Conservation (phyloP, 92 coral and sea anemone species). For the Blastomussa wellsi region DNA sequence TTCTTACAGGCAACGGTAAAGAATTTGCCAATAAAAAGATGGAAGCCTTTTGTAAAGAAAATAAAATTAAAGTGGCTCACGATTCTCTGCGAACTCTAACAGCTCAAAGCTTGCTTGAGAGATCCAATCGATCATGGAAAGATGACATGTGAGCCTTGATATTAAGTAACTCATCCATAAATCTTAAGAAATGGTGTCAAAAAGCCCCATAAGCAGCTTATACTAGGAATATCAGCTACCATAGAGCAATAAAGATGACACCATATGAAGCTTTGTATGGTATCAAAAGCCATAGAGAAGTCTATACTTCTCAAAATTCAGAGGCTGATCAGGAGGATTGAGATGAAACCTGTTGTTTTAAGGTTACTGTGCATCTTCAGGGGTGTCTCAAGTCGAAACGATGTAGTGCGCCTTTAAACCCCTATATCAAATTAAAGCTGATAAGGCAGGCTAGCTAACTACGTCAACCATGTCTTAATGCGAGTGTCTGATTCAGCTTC, state of each 20-base stretch:
- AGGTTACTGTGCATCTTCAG: no score
- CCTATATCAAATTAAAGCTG: no score
- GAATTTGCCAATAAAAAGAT: constrained; percentile 51
- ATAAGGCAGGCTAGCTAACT: no score
- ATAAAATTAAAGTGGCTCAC: constrained; percentile 44
- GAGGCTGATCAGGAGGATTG: background rate
- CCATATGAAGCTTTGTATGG: constrained; percentile 50
- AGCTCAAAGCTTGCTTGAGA: constrained; percentile 61
- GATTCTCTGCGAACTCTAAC: constrained; percentile 63
- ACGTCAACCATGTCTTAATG: no score
- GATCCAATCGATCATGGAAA: constrained; percentile 51
- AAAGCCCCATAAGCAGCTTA: constrained; percentile 44
- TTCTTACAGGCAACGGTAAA: constrained; percentile 43
- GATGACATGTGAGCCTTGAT: constrained; percentile 44
- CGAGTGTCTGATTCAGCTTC: no score
- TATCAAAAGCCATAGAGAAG: constrained; percentile 49
- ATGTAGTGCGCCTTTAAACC: no score
- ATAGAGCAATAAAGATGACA: constrained; percentile 41
- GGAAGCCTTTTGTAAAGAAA: constrained; percentile 47
- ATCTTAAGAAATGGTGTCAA: constrained; percentile 43
- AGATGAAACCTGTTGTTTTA: constrained; percentile 3
- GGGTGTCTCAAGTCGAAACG: no score
- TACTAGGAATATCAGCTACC: constrained; percentile 39
- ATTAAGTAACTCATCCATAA: constrained; percentile 33
- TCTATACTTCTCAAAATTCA: background rate